phyloP scores from a whole-genome alignment of 2,888 invertebrate genomes.

The Rhingia rostrata region DNA sequence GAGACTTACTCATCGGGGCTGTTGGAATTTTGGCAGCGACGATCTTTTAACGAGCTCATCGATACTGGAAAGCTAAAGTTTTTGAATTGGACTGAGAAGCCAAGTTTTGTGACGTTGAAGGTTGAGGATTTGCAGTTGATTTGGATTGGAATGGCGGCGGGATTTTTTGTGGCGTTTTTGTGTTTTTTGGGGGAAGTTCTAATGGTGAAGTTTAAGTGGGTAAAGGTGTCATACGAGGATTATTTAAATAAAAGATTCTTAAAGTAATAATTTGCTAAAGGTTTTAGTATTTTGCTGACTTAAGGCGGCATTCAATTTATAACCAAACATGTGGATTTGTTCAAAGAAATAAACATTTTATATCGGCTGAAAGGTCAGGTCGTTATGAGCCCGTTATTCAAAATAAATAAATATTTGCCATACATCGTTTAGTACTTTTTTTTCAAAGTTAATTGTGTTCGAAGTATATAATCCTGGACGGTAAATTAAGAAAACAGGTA shows the following conservation, averaged over 20 bases:
- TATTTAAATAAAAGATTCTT: not conserved
- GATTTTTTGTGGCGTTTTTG: constrained; percentile 67
- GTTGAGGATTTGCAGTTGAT: constrained; percentile 77
- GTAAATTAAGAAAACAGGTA: too few relatives aligned
- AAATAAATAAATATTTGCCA: too few relatives aligned
- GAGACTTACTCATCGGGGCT: constrained; percentile 76
- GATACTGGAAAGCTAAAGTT: constrained; percentile 75
- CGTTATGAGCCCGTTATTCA: too few relatives aligned
- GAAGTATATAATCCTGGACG: too few relatives aligned
- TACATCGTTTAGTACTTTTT: too few relatives aligned
- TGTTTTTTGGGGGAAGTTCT: constrained; percentile 71
- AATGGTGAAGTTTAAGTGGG: not conserved
- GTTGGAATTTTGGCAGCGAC: constrained; percentile 74
- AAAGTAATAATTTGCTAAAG: not conserved
- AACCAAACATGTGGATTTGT: too few relatives aligned
- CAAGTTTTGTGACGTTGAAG: constrained; percentile 76
- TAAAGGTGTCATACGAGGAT: not conserved
- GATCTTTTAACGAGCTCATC: constrained; percentile 77
- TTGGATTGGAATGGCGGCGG: constrained; percentile 77
- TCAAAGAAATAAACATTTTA: too few relatives aligned
- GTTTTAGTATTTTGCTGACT: too few relatives aligned
- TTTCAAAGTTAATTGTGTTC: too few relatives aligned
- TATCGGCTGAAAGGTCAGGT: too few relatives aligned
- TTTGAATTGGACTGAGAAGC: constrained; percentile 75
- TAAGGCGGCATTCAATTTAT: too few relatives aligned